Conservation (phyloP, 2,797 vertebrate genomes). For the Onychomys arenicola region DNA sequence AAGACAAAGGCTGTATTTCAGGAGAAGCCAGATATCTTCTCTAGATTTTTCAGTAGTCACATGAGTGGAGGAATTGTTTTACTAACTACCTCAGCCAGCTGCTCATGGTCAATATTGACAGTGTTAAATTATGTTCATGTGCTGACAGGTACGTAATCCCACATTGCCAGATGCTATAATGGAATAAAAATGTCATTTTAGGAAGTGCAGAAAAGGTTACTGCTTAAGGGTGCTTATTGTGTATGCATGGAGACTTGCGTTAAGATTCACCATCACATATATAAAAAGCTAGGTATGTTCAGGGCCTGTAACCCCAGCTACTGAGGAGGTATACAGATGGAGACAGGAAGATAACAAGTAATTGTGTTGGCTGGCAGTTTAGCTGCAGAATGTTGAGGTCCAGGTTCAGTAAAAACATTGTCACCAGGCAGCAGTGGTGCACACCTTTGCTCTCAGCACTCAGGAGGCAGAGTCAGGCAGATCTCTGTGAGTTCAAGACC, state of each 20-base stretch:
- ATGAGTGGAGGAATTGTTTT: neutral
- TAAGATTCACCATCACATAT: neutral
- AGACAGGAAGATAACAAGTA: neutral
- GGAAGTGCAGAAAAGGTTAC: neutral
- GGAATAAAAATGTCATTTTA: neutral
- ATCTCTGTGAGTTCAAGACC: too few relatives aligned
- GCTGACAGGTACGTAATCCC: neutral
- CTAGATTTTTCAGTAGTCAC: neutral
- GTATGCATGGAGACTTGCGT: neutral
- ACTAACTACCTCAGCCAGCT: neutral
- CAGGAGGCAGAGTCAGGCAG: too few relatives aligned
- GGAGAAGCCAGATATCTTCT: neutral
- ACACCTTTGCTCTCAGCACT: too few relatives aligned
- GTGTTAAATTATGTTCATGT: neutral
- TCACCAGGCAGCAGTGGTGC: too few relatives aligned
- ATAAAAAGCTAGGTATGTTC: neutral
- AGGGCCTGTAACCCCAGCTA: neutral
- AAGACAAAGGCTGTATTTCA: neutral
- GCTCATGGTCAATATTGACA: neutral
- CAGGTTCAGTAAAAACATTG: neutral
- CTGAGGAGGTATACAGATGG: neutral
- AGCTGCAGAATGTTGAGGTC: too few relatives aligned
- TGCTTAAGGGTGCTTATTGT: neutral
- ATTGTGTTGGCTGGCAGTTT: neutral
- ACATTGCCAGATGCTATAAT: neutral